These are phyloP conservation scores for Prionailurus bengalensis DNA, from an alignment of 2,113 vertebrate species.

Conservation along the genomic window DNA sequence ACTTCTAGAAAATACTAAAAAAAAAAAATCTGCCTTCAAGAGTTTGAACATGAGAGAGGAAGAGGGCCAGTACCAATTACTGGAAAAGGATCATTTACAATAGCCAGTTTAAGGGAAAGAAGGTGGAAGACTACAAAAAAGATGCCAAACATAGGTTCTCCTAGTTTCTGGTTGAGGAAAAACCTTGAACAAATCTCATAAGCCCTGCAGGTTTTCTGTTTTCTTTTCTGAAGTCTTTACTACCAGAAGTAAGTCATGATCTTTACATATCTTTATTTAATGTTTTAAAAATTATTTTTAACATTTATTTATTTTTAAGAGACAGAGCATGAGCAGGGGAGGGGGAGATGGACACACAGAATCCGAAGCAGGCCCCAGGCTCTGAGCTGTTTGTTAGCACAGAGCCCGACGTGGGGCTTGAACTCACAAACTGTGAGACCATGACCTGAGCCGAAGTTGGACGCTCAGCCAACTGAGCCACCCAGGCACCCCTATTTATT, in stretches of 20 bases:
- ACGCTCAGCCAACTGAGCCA: too few species aligned
- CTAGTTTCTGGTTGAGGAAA: background rate
- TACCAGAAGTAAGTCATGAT: background rate
- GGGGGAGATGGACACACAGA: too few species aligned
- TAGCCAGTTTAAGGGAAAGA: background rate
- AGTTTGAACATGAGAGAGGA: background rate
- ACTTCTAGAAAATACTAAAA: constrained; percentile 9
- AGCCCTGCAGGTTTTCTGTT: background rate
- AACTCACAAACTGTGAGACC: too few species aligned
- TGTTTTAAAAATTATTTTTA: too few species aligned
- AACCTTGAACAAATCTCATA: background rate
- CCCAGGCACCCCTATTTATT: too few species aligned
- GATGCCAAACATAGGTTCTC: background rate
- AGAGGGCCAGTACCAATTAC: background rate
- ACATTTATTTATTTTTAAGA: too few species aligned
- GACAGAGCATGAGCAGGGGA: too few species aligned
- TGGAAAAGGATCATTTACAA: background rate
- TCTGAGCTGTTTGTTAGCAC: too few species aligned
- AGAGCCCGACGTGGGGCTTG: too few species aligned
- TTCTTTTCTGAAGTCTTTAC: constrained; percentile 23
- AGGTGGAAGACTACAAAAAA: background rate
- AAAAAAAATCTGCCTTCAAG: background rate
- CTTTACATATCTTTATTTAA: too few species aligned
- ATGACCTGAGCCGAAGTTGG: too few species aligned
- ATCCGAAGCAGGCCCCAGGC: too few species aligned